Evolutionary conservation across 2,113 vertebrate genomes (phyloP).

Genomic region (Psephotus haematonotus): DNA sequence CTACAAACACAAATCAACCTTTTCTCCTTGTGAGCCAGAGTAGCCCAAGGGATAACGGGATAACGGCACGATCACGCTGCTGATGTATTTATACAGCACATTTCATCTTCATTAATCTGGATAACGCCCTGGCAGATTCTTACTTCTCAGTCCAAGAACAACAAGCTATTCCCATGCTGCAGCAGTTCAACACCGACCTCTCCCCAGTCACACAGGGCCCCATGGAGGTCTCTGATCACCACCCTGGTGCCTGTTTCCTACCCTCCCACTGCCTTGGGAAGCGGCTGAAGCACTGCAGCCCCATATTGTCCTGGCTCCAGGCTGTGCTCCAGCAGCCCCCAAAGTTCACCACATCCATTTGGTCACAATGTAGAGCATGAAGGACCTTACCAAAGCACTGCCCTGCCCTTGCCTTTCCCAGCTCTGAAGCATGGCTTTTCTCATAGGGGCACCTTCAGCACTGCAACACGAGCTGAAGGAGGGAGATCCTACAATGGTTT

Average conservation of each 20-base stretch:
- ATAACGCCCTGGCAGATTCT: neutral
- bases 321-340: neutral
- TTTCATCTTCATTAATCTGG: conserved; percentile 54
- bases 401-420: neutral
- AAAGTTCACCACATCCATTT: neutral
- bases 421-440: accelerated
- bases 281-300: neutral
- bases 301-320: neutral
- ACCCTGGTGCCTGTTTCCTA: neutral
- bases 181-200: neutral
- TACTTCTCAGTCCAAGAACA: neutral
- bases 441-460: neutral
- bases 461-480: neutral
- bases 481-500: neutral
- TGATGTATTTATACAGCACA: conserved; percentile 28
- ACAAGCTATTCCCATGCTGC: neutral
- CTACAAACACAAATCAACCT: conserved; percentile 55
- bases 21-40: conserved; percentile 37
- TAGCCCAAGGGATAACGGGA: conserved; percentile 42
- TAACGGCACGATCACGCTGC: neutral
- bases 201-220: accelerated
- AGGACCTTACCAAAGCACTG: neutral
- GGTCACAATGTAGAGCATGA: neutral
- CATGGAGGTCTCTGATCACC: neutral
- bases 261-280: neutral